Base-by-base conservation (phyloP, 2,888 invertebrate genomes). In the Lasioglossum marginatum region DNA sequence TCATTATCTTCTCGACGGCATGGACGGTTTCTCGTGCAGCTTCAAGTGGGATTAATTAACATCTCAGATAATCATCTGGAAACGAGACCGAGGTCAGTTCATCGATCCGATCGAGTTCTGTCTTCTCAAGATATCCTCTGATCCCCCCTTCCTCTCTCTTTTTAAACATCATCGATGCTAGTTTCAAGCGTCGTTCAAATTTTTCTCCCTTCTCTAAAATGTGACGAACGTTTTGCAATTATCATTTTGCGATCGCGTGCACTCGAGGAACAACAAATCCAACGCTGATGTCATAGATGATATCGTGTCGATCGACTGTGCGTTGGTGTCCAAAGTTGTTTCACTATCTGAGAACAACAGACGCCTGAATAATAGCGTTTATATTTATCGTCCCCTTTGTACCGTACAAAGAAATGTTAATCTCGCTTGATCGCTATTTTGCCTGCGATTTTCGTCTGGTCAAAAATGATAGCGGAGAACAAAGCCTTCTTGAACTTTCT, bases 11-110 rank as follows among this genome's bases (percentile, higher is more conserved):
- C 81, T 72, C 77, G 76, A 66, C 77, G 87, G 86, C 88, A 87
- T 85, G 86, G 86, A 86, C 86, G 86, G 88, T 90, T 90, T 89
- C 91, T 89, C 91, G 74, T 88, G 89, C 79, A 88, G 88, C 90
- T 89, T 89, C 77, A 82, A 85, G 75, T 87, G 68, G 79, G 82
- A 86, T 85, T 87, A 87, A 87, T 87, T 85, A 85, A 79, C 86
- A 79, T 68, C 79, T 48, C 60, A 75, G 85, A 87, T 85, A 87
- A 79, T 73, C 57, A 92, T 89, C 89, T 87, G 77, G 82, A 85
- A 84, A 83, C 79, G 82, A 80, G 79, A 79, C 84, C 85, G 83
- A 81, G 86, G 83, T 83, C 83, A 85, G 85, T 84, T 86, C 43
- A 70, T 74, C 43, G 79, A 82, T 82, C 78, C 82, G 57, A 27